These are phyloP conservation scores for Boulengeromyrus knoepffleri DNA, from an alignment of 2,113 vertebrate species.

Conservation along the genomic window DNA sequence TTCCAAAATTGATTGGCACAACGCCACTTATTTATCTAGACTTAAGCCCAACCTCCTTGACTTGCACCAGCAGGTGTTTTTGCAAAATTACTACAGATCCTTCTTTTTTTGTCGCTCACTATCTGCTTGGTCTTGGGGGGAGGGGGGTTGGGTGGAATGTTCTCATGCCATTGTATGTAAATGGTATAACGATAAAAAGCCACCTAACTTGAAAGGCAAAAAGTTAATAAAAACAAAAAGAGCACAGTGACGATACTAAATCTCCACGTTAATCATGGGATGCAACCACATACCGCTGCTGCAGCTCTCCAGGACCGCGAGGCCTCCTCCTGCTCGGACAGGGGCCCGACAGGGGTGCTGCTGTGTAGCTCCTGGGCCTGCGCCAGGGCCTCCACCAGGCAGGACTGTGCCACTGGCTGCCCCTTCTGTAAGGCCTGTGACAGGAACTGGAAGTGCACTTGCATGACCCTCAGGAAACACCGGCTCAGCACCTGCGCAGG, in stretches of 20 bases:
- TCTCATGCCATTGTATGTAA: not conserved
- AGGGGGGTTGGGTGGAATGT: not conserved
- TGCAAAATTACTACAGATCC: not conserved
- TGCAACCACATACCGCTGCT: slow-evolving; percentile 71
- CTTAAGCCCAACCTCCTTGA: not conserved
- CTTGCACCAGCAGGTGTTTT: not conserved
- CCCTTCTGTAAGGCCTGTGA: slow-evolving; percentile 94
- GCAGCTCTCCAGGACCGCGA: slow-evolving; percentile 87
- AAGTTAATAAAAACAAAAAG: not conserved
- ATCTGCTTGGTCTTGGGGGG: not conserved
- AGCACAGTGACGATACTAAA: not conserved
- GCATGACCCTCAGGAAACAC: slow-evolving; percentile 95
- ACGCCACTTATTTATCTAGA: not conserved
- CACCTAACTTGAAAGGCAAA: not conserved
- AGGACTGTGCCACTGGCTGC: slow-evolving; percentile 90
- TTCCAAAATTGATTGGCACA: not conserved
- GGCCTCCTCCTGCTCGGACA: slow-evolving; percentile 83
- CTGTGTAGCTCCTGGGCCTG: slow-evolving; percentile 81
- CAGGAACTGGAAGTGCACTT: slow-evolving; percentile 98
- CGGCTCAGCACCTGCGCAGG: slow-evolving; percentile 80
- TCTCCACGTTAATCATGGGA: not conserved
- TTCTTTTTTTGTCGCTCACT: not conserved
- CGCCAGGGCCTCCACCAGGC: slow-evolving; percentile 79
- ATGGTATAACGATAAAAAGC: not conserved
- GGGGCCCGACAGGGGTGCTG: slow-evolving; percentile 49